Base-by-base conservation (phyloP, 2,113 vertebrate genomes). In the Oryzias celebensis region DNA sequence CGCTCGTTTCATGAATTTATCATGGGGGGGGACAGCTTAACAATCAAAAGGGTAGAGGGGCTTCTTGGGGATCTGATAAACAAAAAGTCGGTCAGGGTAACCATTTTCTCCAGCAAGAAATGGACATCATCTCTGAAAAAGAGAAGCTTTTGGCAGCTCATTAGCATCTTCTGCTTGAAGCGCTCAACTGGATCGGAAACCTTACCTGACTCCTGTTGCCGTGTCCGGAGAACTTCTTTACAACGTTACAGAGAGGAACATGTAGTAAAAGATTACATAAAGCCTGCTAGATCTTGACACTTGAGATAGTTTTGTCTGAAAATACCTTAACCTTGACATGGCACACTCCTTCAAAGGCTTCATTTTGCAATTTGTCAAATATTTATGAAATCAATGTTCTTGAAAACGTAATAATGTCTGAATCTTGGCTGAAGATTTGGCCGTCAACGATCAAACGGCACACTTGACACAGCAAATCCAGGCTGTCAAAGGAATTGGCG, bases 101-200 rank as follows among this genome's bases (percentile, higher is more conserved):
- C 51, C 58, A 71, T 68, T 55, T 58, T 24, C 44, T 66, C 36
- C 41, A 1, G 28, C 24, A 64, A 72, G 36, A 78, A 81, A 75
- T 77, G 75, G 81, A 75, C 62, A 69, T 62, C 63, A 68, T 78
- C 70, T 76, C 79, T 84, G 42, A 45, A 28, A 48, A 6, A 18
- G 46, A 18, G 45, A 18, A 4, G 65, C 18, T 18, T 74, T 74
- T 76, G 71, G 73, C 60, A 68, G 75, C 75, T 59, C 75, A 86
- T 86, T 83, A 80, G 67, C 80, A 76, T 77, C 59, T 73, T 73
- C 80, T 72, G 50, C 73, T 73, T 77, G 48, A 80, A 83, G 69
- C 78, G 82, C 69, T 68, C 24, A 31, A 53, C 80, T 72, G 72
- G 75, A 82, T 86, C 78, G 65, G 59, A 78, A 78, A 66, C 58